These are phyloP conservation scores for Castor canadensis DNA, from an alignment of 2,113 vertebrate species.

Conservation along the genomic window DNA sequence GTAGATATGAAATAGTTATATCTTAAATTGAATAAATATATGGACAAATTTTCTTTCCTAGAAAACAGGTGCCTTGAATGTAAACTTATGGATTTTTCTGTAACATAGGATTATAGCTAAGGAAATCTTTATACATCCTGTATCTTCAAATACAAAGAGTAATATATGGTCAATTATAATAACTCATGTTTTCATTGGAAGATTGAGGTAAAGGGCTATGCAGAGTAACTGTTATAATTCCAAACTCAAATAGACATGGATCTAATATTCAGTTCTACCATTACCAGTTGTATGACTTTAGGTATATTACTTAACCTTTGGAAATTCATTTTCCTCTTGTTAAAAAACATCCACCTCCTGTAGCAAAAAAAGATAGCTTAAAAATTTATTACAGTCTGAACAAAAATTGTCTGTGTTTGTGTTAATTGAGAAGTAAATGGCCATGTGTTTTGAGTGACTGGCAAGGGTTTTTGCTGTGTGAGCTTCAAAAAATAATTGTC, in stretches of 20 bases:
- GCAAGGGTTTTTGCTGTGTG: background rate
- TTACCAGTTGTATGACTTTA: background rate
- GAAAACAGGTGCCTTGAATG: background rate
- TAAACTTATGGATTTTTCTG: background rate
- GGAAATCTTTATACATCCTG: background rate
- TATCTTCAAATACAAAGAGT: background rate
- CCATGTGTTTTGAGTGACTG: background rate
- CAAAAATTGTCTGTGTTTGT: background rate
- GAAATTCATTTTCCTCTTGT: background rate
- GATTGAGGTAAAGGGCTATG: background rate
- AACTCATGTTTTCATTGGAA: background rate
- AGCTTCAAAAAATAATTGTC: background rate
- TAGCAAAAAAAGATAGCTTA: no score
- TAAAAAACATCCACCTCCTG: background rate
- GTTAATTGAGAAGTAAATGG: background rate
- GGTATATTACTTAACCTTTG: background rate
- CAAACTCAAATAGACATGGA: background rate
- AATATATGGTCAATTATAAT: background rate
- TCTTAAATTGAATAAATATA: background rate
- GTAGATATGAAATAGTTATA: background rate
- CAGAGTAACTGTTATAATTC: background rate
- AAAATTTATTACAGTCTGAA: conserved; percentile 29
- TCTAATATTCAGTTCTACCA: background rate
- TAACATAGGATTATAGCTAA: background rate
- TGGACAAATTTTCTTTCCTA: background rate